Percentiles rank a stretch among this genome's conserved stretches.
phyloP scores from a whole-genome alignment of 2,797 vertebrate species.

The Prionace glauca region DNA sequence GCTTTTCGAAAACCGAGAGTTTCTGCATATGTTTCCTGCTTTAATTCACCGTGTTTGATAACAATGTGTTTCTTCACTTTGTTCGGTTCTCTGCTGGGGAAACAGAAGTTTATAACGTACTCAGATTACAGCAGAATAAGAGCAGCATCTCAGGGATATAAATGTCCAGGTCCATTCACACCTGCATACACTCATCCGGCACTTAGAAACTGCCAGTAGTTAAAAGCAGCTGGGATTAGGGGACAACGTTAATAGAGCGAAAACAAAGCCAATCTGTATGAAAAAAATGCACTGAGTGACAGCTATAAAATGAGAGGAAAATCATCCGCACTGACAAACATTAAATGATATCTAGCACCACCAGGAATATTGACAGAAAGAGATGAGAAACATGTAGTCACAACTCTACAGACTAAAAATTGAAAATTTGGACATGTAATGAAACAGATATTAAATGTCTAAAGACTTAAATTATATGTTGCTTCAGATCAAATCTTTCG shows the following conservation, averaged over 20 bases:
- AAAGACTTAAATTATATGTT: not conserved
- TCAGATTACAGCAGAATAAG: not conserved
- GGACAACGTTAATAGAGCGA: not conserved
- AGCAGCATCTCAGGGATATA: not conserved
- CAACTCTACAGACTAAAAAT: not conserved
- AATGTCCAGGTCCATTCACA: not conserved
- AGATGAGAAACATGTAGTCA: not conserved
- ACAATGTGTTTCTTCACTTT: too few relatives aligned
- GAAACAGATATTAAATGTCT: not conserved
- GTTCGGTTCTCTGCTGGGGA: not conserved
- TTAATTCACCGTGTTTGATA: not conserved
- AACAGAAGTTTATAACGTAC: not conserved
- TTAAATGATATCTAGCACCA: not conserved
- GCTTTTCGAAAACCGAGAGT: too few relatives aligned
- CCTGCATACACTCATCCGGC: not conserved
- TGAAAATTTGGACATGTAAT: not conserved
- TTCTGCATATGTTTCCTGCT: not conserved
- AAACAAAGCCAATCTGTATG: slow-evolving; percentile 10
- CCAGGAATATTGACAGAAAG: not conserved
- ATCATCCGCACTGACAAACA: not conserved
- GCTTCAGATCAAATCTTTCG: not conserved
- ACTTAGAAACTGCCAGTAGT: not conserved
- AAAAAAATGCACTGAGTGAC: not conserved
- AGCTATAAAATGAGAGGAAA: not conserved
- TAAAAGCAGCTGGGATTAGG: not conserved